These are phyloP conservation scores for Taeniopygia guttata DNA, from an alignment of 2,797 vertebrate species.

Conservation along the genomic window DNA sequence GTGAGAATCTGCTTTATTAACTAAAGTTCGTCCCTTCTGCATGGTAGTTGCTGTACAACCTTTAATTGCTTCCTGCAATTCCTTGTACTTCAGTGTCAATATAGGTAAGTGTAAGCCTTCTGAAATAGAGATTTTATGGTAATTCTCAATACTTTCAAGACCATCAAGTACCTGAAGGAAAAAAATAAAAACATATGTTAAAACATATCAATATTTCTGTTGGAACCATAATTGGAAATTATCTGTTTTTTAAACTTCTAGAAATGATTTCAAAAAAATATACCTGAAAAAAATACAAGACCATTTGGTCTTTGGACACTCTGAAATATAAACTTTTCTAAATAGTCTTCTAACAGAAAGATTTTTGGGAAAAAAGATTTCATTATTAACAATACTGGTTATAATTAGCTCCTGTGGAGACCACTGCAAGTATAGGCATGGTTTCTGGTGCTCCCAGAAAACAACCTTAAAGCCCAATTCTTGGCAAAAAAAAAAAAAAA, in stretches of 20 bases:
- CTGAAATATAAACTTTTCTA: neutral
- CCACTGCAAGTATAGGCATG: neutral
- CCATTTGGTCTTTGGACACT: neutral
- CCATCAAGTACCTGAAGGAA: slow-evolving; percentile 77
- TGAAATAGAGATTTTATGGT: slow-evolving; percentile 72
- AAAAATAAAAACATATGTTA: neutral
- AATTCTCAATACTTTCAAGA: slow-evolving; percentile 77
- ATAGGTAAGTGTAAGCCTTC: slow-evolving; percentile 69
- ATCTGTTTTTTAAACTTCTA: neutral
- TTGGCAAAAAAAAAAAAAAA: neutral
- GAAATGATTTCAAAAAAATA: rapidly evolving
- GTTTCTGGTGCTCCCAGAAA: neutral
- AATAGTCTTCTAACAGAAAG: neutral
- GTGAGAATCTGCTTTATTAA: slow-evolving; percentile 73
- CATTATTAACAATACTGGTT: neutral
- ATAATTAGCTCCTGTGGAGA: neutral
- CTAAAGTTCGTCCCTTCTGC: slow-evolving; percentile 75
- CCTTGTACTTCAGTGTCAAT: slow-evolving; percentile 71
- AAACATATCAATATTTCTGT: slow-evolving; percentile 29
- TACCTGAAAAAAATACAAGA: neutral
- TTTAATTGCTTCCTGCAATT: slow-evolving; percentile 74
- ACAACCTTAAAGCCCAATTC: neutral
- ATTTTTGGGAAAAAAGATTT: neutral
- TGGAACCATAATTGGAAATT: neutral
- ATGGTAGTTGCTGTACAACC: slow-evolving; percentile 70